Conservation (phyloP, 2,797 vertebrate genomes). For the Vespertilio murinus region DNA sequence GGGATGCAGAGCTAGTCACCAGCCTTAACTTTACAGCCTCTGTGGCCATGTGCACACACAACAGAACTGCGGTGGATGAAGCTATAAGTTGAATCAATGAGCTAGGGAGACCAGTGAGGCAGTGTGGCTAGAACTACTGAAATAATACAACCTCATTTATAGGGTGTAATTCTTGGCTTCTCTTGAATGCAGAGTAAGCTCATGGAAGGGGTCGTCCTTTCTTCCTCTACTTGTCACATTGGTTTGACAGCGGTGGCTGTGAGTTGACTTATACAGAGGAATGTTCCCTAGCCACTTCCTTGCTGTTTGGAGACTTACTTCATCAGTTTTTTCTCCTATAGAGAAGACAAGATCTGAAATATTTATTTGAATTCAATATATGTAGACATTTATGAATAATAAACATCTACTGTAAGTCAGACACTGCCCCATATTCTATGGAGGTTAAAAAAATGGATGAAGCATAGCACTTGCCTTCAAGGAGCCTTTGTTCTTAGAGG, state of each 20-base stretch:
- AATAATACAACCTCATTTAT: neutral
- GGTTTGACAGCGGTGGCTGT: neutral
- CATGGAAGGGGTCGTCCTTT: neutral
- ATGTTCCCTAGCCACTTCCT: neutral
- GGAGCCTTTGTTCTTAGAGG: neutral
- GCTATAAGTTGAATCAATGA: neutral
- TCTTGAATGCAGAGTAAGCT: neutral
- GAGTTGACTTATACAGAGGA: neutral
- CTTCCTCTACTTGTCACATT: neutral
- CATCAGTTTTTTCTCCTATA: neutral
- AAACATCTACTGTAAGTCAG: neutral
- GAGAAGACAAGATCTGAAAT: neutral
- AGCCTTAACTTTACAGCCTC: neutral
- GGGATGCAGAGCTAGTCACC: neutral
- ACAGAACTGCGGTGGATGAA: neutral
- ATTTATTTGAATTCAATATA: slow-evolving; percentile 2
- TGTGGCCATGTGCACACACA: neutral
- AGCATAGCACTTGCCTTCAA: neutral
- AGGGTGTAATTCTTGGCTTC: neutral
- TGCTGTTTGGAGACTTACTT: neutral
- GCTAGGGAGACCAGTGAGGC: neutral
- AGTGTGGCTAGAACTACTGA: neutral
- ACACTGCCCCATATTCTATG: neutral
- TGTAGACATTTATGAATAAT: neutral
- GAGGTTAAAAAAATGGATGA: neutral